phyloP scores from a whole-genome alignment of 2,113 vertebrate genomes.

The Petroica traversi region DNA sequence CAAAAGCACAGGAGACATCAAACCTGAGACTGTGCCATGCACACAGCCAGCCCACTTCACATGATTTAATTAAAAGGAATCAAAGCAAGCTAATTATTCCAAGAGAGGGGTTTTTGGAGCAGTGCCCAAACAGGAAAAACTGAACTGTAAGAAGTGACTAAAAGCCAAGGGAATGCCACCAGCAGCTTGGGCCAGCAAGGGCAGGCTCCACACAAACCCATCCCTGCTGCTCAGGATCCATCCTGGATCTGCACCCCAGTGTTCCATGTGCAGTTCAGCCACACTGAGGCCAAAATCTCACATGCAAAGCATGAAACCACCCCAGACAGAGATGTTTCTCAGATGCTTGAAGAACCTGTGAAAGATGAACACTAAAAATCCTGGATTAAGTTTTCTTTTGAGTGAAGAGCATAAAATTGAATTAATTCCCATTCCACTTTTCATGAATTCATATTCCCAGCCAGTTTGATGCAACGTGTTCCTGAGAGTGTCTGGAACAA shows the following conservation, averaged over 20 bases:
- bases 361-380: not conserved
- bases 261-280: accelerated
- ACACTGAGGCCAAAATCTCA: not conserved
- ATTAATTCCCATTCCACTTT: not conserved
- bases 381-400: not conserved
- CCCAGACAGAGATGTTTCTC: not conserved
- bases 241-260: not conserved
- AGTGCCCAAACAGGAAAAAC: not conserved
- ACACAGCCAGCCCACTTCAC: not conserved
- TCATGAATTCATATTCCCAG: too few relatives aligned
- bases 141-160: not conserved
- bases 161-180: accelerated
- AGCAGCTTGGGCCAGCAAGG: not conserved
- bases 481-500: not conserved
- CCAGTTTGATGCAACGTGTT: not conserved
- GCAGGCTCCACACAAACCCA: not conserved
- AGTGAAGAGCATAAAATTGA: not conserved
- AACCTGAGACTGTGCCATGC: not conserved
- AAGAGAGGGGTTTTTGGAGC: not conserved
- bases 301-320: not conserved
- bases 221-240: not conserved
- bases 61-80: slow-evolving; percentile 19
- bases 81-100: slow-evolving; percentile 39
- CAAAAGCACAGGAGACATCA: not conserved
- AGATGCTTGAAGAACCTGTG: not conserved